phyloP scores from a whole-genome alignment of 2,113 vertebrate genomes.

The Oncorhynchus keta region DNA sequence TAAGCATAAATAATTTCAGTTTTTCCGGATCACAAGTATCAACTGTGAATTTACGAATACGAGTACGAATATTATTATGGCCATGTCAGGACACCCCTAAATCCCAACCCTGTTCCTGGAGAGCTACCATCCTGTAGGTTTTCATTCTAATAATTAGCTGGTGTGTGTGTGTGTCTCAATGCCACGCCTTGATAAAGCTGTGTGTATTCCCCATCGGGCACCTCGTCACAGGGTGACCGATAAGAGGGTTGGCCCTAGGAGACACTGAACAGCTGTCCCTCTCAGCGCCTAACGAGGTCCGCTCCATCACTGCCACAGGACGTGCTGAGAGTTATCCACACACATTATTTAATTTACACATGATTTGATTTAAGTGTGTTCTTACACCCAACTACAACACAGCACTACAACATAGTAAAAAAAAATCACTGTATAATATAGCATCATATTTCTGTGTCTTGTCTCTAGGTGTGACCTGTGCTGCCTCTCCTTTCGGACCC shows the following conservation, averaged over 20 bases:
- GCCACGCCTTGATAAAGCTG: conserved; percentile 3
- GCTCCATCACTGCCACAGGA: conserved; percentile 18
- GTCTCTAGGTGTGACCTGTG: conserved; percentile 87
- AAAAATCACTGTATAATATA: no score
- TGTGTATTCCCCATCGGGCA: conserved; percentile 39
- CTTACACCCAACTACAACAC: no score
- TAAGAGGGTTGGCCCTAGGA: conserved; percentile 57
- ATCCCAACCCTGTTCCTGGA: no score
- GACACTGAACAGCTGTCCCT: conserved; percentile 63
- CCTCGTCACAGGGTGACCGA: conserved; percentile 23
- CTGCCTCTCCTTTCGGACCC: conserved; percentile 92
- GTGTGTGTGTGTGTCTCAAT: not conserved
- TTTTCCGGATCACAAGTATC: no score
- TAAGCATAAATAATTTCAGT: no score
- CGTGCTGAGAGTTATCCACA: conserved; percentile 26
- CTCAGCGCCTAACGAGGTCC: conserved; percentile 45
- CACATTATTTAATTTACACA: conserved; percentile 25
- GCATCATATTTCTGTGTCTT: not conserved
- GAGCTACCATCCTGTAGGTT: no score
- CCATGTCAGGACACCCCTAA: no score
- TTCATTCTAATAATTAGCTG: no score
- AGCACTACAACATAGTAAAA: no score
- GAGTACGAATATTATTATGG: no score
- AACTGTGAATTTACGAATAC: no score
- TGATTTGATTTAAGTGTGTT: not conserved